Evolutionary conservation across 2,888 invertebrate species (phyloP).

Genomic region (Unio pictorum): DNA sequence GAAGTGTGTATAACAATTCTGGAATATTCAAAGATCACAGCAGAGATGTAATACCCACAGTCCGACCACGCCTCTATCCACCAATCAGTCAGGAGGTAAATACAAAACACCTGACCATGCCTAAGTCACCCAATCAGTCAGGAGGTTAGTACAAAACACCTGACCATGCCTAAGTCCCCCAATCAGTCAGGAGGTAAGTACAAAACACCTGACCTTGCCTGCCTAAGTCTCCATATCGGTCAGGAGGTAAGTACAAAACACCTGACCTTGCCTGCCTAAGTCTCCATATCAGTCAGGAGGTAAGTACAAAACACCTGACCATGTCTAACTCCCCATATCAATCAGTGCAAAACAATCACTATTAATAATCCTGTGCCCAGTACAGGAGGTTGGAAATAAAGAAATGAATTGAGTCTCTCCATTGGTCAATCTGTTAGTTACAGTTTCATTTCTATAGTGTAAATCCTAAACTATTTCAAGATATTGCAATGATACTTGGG

Average conservation of each 20-base stretch:
- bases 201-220: not conserved
- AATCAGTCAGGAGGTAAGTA: slow-evolving; percentile 39
- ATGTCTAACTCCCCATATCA: slow-evolving; percentile 19
- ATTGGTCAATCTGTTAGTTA: too few relatives aligned
- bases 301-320: slow-evolving; percentile 14
- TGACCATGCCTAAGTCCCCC: slow-evolving; percentile 28
- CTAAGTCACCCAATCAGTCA: slow-evolving; percentile 24
- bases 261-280: slow-evolving; percentile 17
- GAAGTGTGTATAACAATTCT: slow-evolving; percentile 81
- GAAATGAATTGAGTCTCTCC: too few relatives aligned
- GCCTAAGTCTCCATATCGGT: slow-evolving; percentile 3
- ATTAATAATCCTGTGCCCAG: too few relatives aligned
- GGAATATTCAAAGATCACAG: slow-evolving; percentile 39
- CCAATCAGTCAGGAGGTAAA: slow-evolving; percentile 39
- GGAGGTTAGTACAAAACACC: slow-evolving; percentile 31
- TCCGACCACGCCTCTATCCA: slow-evolving; percentile 26
- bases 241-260: slow-evolving; percentile 36
- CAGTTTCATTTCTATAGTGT: too few relatives aligned
- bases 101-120: slow-evolving; percentile 15
- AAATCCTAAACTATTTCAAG: too few relatives aligned
- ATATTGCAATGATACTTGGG: too few relatives aligned
- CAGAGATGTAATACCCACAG: slow-evolving; percentile 32
- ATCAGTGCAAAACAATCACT: slow-evolving; percentile 4
- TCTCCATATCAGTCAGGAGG: too few relatives aligned
- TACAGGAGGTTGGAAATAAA: too few relatives aligned